phyloP scores from a whole-genome alignment of 2,113 vertebrate species.

The Grantiella picta region DNA sequence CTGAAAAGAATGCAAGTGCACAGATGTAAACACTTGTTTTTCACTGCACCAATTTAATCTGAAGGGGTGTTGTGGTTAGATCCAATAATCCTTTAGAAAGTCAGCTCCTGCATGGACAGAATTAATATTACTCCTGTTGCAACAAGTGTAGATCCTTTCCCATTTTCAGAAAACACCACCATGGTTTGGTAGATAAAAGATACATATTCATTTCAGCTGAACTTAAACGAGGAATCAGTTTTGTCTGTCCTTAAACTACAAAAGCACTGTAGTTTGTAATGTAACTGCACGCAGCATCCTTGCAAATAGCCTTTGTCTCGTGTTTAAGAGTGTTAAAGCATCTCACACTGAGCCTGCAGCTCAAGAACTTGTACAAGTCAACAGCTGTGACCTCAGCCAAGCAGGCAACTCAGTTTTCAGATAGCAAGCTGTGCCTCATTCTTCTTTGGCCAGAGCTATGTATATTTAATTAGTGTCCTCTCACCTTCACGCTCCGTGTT shows the following conservation, averaged over 20 bases:
- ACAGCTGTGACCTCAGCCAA: constrained; percentile 89
- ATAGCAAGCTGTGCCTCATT: constrained; percentile 88
- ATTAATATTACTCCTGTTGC: neutral
- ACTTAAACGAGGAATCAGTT: neutral
- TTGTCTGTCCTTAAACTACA: neutral
- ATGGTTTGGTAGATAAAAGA: neutral
- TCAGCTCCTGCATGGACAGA: neutral
- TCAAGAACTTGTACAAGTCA: constrained; percentile 72
- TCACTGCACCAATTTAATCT: neutral
- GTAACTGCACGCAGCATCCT: neutral
- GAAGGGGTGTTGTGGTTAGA: neutral
- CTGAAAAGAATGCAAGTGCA: neutral
- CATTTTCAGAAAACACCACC: neutral
- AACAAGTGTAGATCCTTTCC: neutral
- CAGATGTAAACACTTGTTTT: neutral
- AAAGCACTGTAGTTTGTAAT: neutral
- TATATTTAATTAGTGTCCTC: constrained; percentile 96
- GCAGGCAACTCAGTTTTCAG: constrained; percentile 81
- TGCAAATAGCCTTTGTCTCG: neutral
- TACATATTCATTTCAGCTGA: neutral
- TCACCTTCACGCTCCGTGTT: constrained; percentile 87
- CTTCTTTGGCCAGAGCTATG: constrained; percentile 85
- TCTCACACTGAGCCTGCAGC: constrained; percentile 28
- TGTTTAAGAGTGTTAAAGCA: constrained; percentile 14
- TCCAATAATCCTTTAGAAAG: neutral